phyloP scores from a whole-genome alignment of 2,888 invertebrate species.

The Lacanobia oleracea region DNA sequence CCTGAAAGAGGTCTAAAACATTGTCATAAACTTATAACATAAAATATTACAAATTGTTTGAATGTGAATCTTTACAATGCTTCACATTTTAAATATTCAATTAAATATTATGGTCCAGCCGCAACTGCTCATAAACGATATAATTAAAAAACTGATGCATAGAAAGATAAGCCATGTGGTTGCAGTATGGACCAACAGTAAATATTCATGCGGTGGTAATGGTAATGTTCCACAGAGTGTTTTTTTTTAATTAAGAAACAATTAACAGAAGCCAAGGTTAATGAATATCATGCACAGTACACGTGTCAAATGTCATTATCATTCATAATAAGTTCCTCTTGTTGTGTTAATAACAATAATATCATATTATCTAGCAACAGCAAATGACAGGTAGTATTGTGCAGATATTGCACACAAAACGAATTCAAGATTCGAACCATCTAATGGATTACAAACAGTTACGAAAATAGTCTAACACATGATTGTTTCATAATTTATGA shows the following conservation, averaged over 20 bases:
- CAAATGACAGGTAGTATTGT: constrained; percentile 31
- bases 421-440: constrained; percentile 28
- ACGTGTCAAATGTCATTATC: constrained; percentile 64
- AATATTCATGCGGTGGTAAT: constrained; percentile 30
- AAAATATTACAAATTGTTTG: not conserved
- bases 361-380: constrained; percentile 46
- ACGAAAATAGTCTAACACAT: constrained; percentile 63
- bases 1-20: not conserved
- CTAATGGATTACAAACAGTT: constrained; percentile 44
- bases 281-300: constrained; percentile 61
- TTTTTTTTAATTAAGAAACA: constrained; percentile 53
- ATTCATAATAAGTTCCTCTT: constrained; percentile 61
- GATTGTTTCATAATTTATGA: constrained; percentile 70
- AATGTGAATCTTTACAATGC: not conserved
- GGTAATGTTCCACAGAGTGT: constrained; percentile 16
- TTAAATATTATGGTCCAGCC: constrained; percentile 42
- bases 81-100: constrained; percentile 20
- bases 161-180: constrained; percentile 38
- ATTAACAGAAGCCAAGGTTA: constrained; percentile 62
- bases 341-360: constrained; percentile 62
- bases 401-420: constrained; percentile 6
- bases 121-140: constrained; percentile 32
- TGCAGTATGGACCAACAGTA: constrained; percentile 31
- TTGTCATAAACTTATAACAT: not conserved
- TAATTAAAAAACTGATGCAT: constrained; percentile 35